Evolutionary conservation across 2,888 invertebrate species (phyloP), one percentile per base, ranked within the genome.

Genomic region (Sphaerophoria taeniata): DNA sequence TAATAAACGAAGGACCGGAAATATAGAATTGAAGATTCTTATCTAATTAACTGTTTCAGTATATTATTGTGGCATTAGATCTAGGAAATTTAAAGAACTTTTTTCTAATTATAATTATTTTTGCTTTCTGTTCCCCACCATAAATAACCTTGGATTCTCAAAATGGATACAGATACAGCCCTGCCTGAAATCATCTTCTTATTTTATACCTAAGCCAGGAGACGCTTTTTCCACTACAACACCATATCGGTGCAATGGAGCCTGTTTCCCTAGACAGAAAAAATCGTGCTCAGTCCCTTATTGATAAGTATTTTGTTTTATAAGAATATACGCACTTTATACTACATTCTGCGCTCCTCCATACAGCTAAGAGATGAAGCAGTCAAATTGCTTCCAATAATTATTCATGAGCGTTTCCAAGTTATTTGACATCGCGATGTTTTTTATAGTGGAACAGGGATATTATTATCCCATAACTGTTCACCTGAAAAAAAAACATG

Each of bases 351-450:
- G 24, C 16, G 4, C 33, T 49, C 12, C 6, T 7, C 31, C n/a
- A 55, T 6, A 55, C 31, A n/a, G 4, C 24, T 5, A 45, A 34
- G 14, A 0, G 31, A 14, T 43, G 60, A 49, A 55, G 9, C 34
- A 43, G 60, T 47, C 12, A 39, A 67, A 16, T 53, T 47, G 60
- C 39, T 55, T 60, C 53, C 34, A 77, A 82, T 82, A 72, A 77
- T 82, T 82, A 77, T 82, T 77, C 82, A 82, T 77, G 72, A 67
- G 81, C 45, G 67, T 55, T 82, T 77, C 72, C 61, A 77, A 77
- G 61, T 80, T 80, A 69, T 80, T 80, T 80, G 82, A 82, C 82
- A 82, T 72, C 33, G 53, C 55, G 47, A 24, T 36, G n/a, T n/a
- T n/a, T 67, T 67, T 51, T 51, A 67, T 51, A 51, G 65, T 67